Evolutionary conservation across 2,113 vertebrate species (phyloP).

Genomic region (Pachyramphus minor): DNA sequence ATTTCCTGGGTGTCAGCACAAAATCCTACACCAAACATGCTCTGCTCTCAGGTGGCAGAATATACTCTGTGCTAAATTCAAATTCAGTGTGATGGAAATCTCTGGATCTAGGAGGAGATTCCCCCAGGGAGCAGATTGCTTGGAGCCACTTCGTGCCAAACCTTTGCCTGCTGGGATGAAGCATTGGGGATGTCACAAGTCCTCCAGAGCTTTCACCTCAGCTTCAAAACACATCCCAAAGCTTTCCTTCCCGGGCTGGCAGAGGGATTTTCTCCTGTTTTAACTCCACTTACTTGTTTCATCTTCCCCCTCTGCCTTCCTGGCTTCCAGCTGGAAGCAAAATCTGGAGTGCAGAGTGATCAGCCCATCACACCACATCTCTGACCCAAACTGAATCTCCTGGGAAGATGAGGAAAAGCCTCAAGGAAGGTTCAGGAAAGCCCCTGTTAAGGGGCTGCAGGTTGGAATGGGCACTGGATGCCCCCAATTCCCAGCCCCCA

Average conservation of each 20-base stretch:
- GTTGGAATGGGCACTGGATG: not conserved
- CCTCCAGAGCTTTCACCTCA: not conserved
- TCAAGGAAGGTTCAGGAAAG: not conserved
- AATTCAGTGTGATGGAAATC: not conserved
- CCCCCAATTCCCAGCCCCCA: not conserved
- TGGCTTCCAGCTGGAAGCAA: not conserved
- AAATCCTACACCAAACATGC: not conserved
- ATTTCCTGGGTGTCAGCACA: not conserved
- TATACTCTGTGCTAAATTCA: not conserved
- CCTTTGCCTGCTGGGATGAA: not conserved
- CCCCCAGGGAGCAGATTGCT: not conserved
- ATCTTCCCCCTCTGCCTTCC: not conserved
- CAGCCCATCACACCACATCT: not conserved
- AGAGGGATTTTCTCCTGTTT: not conserved
- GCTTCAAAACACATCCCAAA: not conserved
- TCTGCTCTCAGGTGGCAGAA: not conserved
- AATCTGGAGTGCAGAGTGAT: rapidly evolving
- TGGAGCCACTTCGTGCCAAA: not conserved
- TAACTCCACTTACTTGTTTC: not conserved
- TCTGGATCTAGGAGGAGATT: not conserved
- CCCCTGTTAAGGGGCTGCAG: not conserved
- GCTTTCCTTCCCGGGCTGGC: not conserved
- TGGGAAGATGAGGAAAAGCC: not conserved
- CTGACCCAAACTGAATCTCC: not conserved
- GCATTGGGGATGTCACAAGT: not conserved